These are phyloP conservation scores for Poecile montanus DNA, from an alignment of 2,797 vertebrate species.

Conservation along the genomic window DNA sequence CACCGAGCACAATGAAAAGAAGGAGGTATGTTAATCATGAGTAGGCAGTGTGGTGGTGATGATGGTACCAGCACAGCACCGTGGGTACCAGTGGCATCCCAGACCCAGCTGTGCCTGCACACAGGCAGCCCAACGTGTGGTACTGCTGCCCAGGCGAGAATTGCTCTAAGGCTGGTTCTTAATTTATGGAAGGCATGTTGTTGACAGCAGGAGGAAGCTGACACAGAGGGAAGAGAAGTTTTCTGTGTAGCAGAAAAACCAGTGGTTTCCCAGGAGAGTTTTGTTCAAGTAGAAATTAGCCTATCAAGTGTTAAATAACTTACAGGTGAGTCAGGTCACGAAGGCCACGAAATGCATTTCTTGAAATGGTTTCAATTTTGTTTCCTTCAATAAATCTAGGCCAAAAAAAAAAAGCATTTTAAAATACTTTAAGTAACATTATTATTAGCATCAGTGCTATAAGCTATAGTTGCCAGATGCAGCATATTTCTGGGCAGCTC, in stretches of 20 bases:
- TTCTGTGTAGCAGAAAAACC: background rate
- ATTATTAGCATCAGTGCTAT: background rate
- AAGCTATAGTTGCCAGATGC: background rate
- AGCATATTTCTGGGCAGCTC: background rate
- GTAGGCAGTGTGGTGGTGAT: fast-evolving
- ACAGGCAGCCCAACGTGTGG: fast-evolving
- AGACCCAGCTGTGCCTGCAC: background rate
- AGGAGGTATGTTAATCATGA: background rate
- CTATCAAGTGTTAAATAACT: conserved; percentile 63
- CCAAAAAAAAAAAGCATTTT: background rate
- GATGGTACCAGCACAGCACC: background rate
- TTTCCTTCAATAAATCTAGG: conserved; percentile 97
- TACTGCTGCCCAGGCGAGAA: background rate
- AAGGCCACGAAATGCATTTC: conserved; percentile 94
- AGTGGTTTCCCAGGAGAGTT: background rate
- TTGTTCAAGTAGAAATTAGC: background rate
- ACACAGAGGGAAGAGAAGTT: background rate
- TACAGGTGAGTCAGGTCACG: conserved; percentile 97
- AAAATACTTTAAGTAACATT: background rate
- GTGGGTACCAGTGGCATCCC: background rate
- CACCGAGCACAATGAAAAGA: background rate
- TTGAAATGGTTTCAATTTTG: conserved; percentile 92
- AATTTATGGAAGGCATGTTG: background rate
- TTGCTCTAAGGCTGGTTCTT: background rate
- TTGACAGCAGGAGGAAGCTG: background rate